Evolutionary conservation across 35 echinoderm and acorn worm genomes (phyloP).

Genomic region (Diadema setosum): DNA sequence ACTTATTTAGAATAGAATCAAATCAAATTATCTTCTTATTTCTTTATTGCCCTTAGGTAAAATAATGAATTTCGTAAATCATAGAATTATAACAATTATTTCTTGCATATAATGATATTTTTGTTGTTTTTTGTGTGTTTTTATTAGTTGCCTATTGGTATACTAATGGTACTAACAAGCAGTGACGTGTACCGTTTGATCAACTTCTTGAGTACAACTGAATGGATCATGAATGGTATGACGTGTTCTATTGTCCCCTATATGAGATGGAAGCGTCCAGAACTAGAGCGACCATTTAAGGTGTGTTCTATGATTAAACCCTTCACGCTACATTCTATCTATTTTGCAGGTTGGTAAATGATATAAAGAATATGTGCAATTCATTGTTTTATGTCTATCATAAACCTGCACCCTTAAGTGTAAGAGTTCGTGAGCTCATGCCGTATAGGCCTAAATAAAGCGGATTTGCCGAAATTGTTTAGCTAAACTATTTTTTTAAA

Average conservation of each 20-base stretch:
- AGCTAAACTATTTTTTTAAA: too few species aligned
- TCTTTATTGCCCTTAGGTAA: too few species aligned
- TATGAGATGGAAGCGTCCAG: constrained; percentile 83
- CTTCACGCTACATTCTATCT: too few species aligned
- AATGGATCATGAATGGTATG: constrained; percentile 76
- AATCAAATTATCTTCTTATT: too few species aligned
- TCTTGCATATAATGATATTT: not conserved
- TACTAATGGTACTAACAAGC: constrained; percentile 44
- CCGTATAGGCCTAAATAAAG: too few species aligned
- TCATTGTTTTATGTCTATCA: not conserved
- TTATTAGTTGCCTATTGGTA: not conserved
- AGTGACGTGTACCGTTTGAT: constrained; percentile 72
- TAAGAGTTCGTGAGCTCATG: too few species aligned
- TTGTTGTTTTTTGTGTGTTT: not conserved
- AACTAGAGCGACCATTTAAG: constrained; percentile 76
- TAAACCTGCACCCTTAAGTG: not conserved
- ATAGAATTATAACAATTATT: too few species aligned
- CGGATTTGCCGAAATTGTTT: too few species aligned
- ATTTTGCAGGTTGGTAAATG: not conserved
- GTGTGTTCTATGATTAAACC: constrained; percentile 23
- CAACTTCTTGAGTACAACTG: constrained; percentile 90
- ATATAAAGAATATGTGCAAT: not conserved
- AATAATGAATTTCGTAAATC: too few species aligned
- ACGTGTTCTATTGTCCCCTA: constrained; percentile 72
- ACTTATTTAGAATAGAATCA: too few species aligned